Base-by-base conservation (phyloP, 1,140 invertebrate species). In the Alviniconcha marisindica region DNA sequence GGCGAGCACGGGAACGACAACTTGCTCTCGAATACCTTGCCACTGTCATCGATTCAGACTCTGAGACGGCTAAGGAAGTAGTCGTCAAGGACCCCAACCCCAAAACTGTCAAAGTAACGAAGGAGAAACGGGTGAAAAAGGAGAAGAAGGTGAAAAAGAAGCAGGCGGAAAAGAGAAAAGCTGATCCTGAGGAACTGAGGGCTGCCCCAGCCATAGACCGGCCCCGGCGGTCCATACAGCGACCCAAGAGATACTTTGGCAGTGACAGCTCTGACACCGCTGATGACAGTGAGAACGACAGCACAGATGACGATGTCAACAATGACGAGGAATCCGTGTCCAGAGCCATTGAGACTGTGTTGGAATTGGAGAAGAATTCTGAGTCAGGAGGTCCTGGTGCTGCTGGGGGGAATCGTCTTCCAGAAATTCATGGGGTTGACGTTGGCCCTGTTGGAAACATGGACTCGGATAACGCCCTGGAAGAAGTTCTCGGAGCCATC, bases 301-400 rank as follows among this genome's bases (percentile, higher is more conserved):
- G 33, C 12, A 60, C 77, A 71, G 60, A 33, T 7, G 36, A 33
- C 15, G 31, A 77, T 21, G 28, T 44, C 44, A 77, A 48, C 38
- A 44, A 28, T 60, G 60, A 80, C 5, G 51, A 80, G 12, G 31
- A 44, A 31, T 66, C 60, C 1, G 79, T 81, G 31, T 51, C 56
- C 24, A 24, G 71, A 51, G 56, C 44, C 33, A 42, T 69, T 5
- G 63, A 44, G 38, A 71, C 15, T 0, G 42, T 69, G 18, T 54
- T 60, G 24, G 69, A 80, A 1, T 28, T 51, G 40, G 71, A 78
- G 56, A 33, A 66, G 7, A 42, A 78, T 1, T 56, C 18, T 24
- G 76, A 71, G 3, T 33, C 42, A 31, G 44, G 42, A 54, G 28
- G 56, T 38, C 4, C 31, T 73, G 28, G 18, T 28, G 44, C 14